A percentile compares a stretch with the other conserved stretches of the same genome.
Conservation (phyloP, 2,888 invertebrate genomes). For the Dendrolimus pini region DNA sequence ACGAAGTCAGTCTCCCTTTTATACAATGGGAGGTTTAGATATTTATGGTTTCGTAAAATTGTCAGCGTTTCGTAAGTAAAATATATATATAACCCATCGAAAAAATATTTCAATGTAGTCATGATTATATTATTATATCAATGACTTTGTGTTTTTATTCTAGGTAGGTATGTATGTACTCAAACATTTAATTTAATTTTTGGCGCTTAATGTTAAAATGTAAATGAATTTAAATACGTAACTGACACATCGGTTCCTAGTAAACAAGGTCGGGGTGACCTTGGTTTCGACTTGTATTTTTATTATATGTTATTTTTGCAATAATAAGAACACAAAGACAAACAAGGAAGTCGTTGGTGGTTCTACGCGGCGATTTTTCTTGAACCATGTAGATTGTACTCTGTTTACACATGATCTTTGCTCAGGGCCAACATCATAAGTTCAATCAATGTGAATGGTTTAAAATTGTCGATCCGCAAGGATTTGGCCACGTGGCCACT, state of each 20-base stretch:
- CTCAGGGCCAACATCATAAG: conserved; percentile 38
- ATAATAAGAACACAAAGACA: conserved; percentile 56
- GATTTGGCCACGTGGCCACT: neutral
- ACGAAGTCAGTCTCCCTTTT: too few species aligned
- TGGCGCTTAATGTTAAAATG: conserved; percentile 10
- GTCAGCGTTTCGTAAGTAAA: too few species aligned
- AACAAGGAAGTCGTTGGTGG: conserved; percentile 60
- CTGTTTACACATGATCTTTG: conserved; percentile 43
- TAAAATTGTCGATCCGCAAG: conserved; percentile 6
- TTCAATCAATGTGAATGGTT: conserved; percentile 12
- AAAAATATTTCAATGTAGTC: too few species aligned
- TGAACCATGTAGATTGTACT: conserved; percentile 39
- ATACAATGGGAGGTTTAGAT: too few species aligned
- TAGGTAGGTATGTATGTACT: too few species aligned
- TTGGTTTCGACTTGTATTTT: conserved; percentile 56
- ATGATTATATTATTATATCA: neutral
- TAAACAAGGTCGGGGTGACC: conserved; percentile 65
- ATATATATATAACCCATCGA: too few species aligned
- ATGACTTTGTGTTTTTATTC: conserved; percentile 6
- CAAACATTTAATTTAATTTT: neutral
- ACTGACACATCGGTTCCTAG: conserved; percentile 54
- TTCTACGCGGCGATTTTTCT: conserved; percentile 38
- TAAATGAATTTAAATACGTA: conserved; percentile 37
- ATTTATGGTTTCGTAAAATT: too few species aligned
- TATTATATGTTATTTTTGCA: conserved; percentile 54